Percentiles rank a stretch among this genome's conserved stretches.
Conservation (phyloP, 2,113 vertebrate species). For the Cyphomyrus discorhynchus region DNA sequence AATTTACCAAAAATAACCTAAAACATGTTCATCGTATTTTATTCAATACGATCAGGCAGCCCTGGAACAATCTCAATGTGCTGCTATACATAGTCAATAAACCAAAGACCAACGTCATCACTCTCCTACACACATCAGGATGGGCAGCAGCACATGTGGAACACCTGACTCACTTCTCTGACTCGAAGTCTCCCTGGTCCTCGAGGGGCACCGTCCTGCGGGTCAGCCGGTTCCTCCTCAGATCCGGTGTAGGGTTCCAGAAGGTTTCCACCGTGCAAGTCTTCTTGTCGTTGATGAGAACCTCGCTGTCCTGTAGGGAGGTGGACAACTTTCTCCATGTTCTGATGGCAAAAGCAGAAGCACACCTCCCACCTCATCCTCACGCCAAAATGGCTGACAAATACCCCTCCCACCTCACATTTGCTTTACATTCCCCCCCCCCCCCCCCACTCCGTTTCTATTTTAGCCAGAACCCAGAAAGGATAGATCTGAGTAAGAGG, state of each 20-base stretch:
- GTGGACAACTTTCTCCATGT: not conserved
- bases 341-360: not conserved
- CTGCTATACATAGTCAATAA: not conserved
- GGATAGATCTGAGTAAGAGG: not conserved
- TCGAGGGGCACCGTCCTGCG: conserved; percentile 83
- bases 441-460: not conserved
- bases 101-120: not conserved
- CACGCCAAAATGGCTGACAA: not conserved
- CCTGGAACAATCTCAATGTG: not conserved
- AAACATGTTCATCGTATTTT: not conserved
- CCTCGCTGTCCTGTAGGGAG: conserved; percentile 81
- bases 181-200: conserved; percentile 85
- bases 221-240: conserved; percentile 77
- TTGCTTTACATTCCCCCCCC: not conserved
- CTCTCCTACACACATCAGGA: not conserved
- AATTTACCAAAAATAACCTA: not conserved
- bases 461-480: not conserved
- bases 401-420: not conserved
- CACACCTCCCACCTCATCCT: not conserved
- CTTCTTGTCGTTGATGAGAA: conserved; percentile 92
- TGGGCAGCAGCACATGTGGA: not conserved
- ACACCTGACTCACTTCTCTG: conserved; percentile 71
- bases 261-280: conserved; percentile 79
- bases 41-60: not conserved
- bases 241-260: conserved; percentile 86